Evolutionary conservation across 2,888 invertebrate genomes (phyloP), one percentile per base, ranked within the genome.

Genomic region (Barypeithes pellucidus): DNA sequence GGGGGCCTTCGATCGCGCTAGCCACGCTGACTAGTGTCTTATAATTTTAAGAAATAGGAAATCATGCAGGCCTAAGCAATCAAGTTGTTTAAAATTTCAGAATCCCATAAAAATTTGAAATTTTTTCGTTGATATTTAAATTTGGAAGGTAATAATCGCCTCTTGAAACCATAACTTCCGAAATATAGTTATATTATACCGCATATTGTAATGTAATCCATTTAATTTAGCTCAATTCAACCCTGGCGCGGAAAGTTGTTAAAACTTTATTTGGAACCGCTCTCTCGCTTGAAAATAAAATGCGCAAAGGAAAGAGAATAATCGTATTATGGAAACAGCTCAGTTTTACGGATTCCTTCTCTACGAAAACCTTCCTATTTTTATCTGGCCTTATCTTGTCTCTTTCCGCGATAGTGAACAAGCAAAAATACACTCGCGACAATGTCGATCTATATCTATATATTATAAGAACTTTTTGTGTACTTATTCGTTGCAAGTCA

Each of bases 251-350:
- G 4, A 3, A 20, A 60, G 33, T 20, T 52, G 24, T 61, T 52
- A 41, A 59, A 63, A 65, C 54, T 63, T 63, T 65, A 71, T 66
- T 61, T 61, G 41, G 52, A 61, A 45, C 72, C 65, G 22, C 59
- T 71, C 63, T 47, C 33, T 65, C 20, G 65, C 45, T 71, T 16
- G 20, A 71, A 57, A 67, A 67, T 67, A 67, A 72, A 72, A 72
- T 72, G 67, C 67, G 67, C 72, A 73, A 73, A 57, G 63, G 18
- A 65, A 47, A 50, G 20, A n/a, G 61, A 73, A 68, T 73, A 73
- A 73, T 73, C 73, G 68, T 43, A 73, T 73, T 73, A 73, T 63
- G 68, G 63, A 68, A 63, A 73, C 68, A 50, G 62, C 57, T 73
- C 68, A 68, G 68, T 73, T 73, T 45, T 67, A 60, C 33, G 67